Evolutionary conservation across 2,797 vertebrate genomes (phyloP).

Genomic region (Diglossa cyanea): DNA sequence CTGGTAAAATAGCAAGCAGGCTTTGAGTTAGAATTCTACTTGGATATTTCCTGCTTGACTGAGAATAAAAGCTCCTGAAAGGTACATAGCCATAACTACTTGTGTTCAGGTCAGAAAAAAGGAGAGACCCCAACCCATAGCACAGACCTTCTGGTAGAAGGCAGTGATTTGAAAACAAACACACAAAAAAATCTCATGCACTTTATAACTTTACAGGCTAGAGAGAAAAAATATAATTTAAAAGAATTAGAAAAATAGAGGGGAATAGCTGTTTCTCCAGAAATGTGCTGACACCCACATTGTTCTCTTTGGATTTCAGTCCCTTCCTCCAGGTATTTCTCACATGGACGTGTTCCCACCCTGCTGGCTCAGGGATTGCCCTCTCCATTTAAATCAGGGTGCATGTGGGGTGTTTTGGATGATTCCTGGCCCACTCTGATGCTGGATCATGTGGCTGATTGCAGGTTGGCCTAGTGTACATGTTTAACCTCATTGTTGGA

Average conservation of each 20-base stretch:
- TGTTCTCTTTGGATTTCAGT: background rate
- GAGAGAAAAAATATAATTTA: background rate
- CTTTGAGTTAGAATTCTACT: background rate
- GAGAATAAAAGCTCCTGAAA: background rate
- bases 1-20: background rate
- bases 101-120: background rate
- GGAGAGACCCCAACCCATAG: background rate
- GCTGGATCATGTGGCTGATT: background rate
- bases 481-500: conserved; percentile 98
- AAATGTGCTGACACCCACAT: background rate
- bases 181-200: background rate
- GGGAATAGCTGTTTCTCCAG: background rate
- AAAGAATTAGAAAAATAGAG: background rate
- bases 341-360: background rate
- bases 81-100: background rate
- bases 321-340: background rate
- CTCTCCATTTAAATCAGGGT: background rate
- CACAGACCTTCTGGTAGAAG: background rate
- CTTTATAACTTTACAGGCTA: background rate
- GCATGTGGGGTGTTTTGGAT: rapidly evolving
- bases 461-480: conserved; percentile 95
- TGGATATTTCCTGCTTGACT: background rate
- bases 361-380: background rate
- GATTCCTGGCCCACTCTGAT: background rate
- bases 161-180: background rate